Conservation (phyloP, 1,140 invertebrate species). For the Drosophila biarmipes region DNA sequence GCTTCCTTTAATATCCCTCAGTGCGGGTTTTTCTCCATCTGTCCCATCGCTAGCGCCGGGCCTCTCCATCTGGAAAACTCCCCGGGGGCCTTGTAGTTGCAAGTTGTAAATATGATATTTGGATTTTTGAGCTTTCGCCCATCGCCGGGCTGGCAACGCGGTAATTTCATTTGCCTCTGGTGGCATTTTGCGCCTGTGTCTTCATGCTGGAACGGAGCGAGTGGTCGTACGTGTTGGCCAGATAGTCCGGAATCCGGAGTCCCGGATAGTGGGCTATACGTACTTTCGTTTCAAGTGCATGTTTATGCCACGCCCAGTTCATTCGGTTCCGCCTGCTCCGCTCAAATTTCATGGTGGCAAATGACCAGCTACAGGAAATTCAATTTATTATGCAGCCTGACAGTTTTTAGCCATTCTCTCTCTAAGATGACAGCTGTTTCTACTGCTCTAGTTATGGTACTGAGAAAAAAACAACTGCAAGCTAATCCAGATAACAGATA, state of each 20-base stretch:
- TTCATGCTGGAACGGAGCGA: constrained; percentile 29
- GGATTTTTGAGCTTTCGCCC: constrained; percentile 67
- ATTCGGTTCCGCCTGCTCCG: constrained; percentile 11
- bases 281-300: constrained; percentile 61
- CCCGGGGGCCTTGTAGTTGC: constrained; percentile 44
- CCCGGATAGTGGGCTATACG: constrained; percentile 13
- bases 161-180: constrained; percentile 78
- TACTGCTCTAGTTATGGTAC: constrained; percentile 16
- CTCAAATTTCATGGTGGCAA: constrained; percentile 66
- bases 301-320: constrained; percentile 52
- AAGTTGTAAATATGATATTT: constrained; percentile 80
- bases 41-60: constrained; percentile 5
- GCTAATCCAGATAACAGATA: too few species aligned
- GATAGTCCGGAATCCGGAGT: constrained; percentile 3
- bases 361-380: constrained; percentile 79
- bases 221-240: constrained; percentile 61
- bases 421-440: constrained; percentile 66
- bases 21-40: constrained; percentile 19
- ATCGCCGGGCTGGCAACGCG: constrained; percentile 39
- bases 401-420: constrained; percentile 68
- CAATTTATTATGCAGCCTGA: constrained; percentile 81
- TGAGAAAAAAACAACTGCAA: background rate
- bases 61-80: constrained; percentile 26
- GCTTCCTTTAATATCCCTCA: constrained; percentile 42
- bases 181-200: constrained; percentile 60